Percentiles rank a stretch among this genome's conserved stretches.
These are phyloP conservation scores for Acanthaster planci DNA, from an alignment of 35 echinoderm and acorn worm species.

Conservation along the genomic window DNA sequence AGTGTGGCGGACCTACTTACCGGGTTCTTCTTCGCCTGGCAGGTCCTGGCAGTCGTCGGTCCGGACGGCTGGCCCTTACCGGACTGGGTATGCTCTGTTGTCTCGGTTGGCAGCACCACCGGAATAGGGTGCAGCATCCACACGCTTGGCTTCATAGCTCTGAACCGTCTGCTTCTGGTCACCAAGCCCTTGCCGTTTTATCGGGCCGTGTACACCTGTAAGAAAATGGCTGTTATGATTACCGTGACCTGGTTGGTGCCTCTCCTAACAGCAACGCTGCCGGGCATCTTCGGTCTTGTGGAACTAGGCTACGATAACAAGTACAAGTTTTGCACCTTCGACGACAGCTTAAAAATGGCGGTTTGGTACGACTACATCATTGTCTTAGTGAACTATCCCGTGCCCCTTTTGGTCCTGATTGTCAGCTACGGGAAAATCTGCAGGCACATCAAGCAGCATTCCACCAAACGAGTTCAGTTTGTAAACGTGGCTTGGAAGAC, in stretches of 20 bases:
- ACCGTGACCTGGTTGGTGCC: slow-evolving; percentile 59
- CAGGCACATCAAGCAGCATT: slow-evolving; percentile 39
- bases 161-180: slow-evolving; percentile 33
- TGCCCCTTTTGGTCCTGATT: slow-evolving; percentile 47
- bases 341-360: slow-evolving; percentile 19
- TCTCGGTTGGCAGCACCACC: background rate
- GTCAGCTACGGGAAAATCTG: slow-evolving; percentile 51
- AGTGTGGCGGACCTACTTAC: slow-evolving; percentile 42
- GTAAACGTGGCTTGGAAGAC: background rate
- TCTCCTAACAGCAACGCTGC: slow-evolving; percentile 41
- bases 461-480: background rate
- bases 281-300: slow-evolving; percentile 36
- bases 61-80: slow-evolving; percentile 44
- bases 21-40: slow-evolving; percentile 21
- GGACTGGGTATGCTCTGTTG: slow-evolving; percentile 19
- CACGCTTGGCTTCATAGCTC: slow-evolving; percentile 35
- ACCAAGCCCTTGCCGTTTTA: background rate
- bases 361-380: slow-evolving; percentile 48
- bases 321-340: slow-evolving; percentile 65
- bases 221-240: slow-evolving; percentile 58
- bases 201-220: slow-evolving; percentile 10
- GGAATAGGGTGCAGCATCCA: slow-evolving; percentile 12
- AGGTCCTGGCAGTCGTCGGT: slow-evolving; percentile 18
- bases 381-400: slow-evolving; percentile 41
- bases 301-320: slow-evolving; percentile 61